Evolutionary conservation across 2,888 invertebrate genomes (phyloP).

Genomic region (Flexamia atlantica): DNA sequence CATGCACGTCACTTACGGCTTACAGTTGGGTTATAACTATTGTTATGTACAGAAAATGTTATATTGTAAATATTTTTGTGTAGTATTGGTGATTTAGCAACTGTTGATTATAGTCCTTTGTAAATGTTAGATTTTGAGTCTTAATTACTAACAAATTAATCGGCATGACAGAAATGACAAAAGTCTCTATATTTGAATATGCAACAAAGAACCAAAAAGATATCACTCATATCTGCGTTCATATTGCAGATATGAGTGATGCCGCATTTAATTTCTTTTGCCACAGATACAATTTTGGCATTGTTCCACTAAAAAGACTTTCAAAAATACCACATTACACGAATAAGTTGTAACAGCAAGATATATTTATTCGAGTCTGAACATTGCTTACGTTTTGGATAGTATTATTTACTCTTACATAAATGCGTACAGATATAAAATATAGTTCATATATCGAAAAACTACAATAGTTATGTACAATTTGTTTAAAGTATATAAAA

Average conservation of each 20-base stretch:
- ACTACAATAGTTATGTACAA: conserved; percentile 51
- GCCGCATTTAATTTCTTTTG: too few relatives aligned
- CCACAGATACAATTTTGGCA: too few relatives aligned
- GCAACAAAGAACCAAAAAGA: too few relatives aligned
- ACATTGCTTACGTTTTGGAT: neutral
- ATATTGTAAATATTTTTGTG: neutral
- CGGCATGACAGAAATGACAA: too few relatives aligned
- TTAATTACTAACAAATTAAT: too few relatives aligned
- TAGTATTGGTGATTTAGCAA: too few relatives aligned
- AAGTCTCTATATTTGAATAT: too few relatives aligned
- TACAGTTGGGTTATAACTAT: neutral
- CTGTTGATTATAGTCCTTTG: too few relatives aligned
- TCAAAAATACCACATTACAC: neutral
- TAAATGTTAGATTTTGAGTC: too few relatives aligned
- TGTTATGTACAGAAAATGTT: conserved; percentile 16
- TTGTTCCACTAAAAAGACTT: neutral
- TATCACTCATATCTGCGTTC: too few relatives aligned
- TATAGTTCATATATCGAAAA: conserved; percentile 45
- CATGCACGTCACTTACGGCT: conserved; percentile 23
- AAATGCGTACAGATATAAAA: conserved; percentile 53
- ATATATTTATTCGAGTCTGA: neutral
- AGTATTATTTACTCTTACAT: neutral
- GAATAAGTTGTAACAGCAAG: neutral
- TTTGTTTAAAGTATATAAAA: conserved; percentile 53
- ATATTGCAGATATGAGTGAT: too few relatives aligned